Base-by-base conservation (phyloP, 2,113 vertebrate species). In the Festucalex cinctus region DNA sequence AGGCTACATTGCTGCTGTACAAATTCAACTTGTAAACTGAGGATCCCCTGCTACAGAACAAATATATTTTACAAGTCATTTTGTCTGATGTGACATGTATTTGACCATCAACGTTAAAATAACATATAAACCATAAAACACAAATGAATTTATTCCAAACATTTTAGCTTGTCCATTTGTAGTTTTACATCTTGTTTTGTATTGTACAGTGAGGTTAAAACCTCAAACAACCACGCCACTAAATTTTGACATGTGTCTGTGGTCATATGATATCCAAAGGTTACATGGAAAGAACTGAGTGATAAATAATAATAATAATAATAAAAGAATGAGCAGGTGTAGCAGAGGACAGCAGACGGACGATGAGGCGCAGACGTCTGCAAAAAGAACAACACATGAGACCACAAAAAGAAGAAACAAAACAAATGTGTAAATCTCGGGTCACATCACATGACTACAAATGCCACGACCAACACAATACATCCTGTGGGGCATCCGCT, bases 361-460 rank as follows among this genome's bases (percentile, higher is more conserved):
- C 14, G 22, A 3, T 54, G 51, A 26, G 0, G 51, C 24, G 13
- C 13, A 28, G 14, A 28, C 9, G 73, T 56, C 85, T 83, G 71
- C 22, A 83, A 78, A 54, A 69, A 64, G 16, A 74, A 63, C 60
- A 22, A 66, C 17, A 41, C 14, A n/a, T n/a, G n/a, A n/a, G n/a
- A n/a, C 7, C 24, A 41, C 6, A 22, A 24, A 5, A 1, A 41
- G 5, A 41, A 37, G n/a, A 62, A 62, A 22, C 13, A 62, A 8
- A 39, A 14, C 2, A 3, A 41, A 14, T 13, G 13, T 43, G 37
- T 39, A 4, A 39, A 39, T 32, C 6, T 14, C 3, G 12, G 41
- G 13, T 4, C 41, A 44, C 41, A 14, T 2, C 28, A 20, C 32
- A 59, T 36, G 32, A 36, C 32, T 4, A 36, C 32, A 19, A 59